phyloP scores from a whole-genome alignment of 2,113 vertebrate species.

The Todiramphus saurophagus region DNA sequence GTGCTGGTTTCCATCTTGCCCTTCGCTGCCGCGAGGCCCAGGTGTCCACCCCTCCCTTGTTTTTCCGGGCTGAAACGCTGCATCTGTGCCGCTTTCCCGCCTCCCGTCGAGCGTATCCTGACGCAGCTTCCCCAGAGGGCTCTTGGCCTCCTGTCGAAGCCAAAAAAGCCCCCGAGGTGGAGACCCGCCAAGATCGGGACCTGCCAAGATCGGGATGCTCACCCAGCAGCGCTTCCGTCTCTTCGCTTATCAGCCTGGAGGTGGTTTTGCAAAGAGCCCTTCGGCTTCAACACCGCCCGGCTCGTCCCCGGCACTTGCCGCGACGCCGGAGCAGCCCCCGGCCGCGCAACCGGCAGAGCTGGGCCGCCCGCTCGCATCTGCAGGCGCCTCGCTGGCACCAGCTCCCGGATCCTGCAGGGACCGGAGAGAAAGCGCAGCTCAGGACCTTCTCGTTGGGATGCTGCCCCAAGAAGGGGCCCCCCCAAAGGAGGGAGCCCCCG shows the following conservation, averaged over 20 bases:
- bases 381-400: slow-evolving; percentile 27
- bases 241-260: neutral
- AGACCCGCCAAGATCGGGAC: neutral
- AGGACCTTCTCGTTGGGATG: neutral
- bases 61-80: neutral
- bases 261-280: neutral
- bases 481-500: accelerated
- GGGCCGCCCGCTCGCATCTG: neutral
- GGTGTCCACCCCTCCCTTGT: neutral
- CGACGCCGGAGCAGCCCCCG: neutral
- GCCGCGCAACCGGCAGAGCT: neutral
- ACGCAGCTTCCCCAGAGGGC: neutral
- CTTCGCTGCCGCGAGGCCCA: neutral
- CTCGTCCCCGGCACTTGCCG: neutral
- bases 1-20: neutral
- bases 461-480: neutral
- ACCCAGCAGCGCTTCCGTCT: accelerated
- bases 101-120: neutral
- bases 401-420: neutral
- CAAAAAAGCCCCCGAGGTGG: neutral
- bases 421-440: accelerated
- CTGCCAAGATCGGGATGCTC: neutral
- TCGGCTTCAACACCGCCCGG: neutral
- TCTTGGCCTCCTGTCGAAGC: neutral
- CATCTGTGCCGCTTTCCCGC: neutral